Evolutionary conservation across 2,888 invertebrate genomes (phyloP).

Genomic region (Pristionchus entomophagus): DNA sequence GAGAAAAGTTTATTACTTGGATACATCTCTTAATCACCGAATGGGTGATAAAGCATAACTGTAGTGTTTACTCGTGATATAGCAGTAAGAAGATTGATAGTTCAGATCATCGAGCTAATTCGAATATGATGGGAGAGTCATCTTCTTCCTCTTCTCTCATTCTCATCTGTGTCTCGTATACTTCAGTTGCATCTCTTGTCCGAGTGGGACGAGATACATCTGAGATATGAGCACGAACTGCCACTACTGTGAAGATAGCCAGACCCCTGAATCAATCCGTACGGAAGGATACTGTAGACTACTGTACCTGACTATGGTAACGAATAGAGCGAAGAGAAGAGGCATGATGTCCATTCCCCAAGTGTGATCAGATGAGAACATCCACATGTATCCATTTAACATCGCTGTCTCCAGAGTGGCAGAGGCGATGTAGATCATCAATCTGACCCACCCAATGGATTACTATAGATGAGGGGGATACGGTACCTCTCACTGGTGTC

Average conservation of each 20-base stretch:
- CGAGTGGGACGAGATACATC: slow-evolving; percentile 55
- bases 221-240: slow-evolving; percentile 55
- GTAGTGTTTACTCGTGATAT: slow-evolving; percentile 34
- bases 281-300: neutral
- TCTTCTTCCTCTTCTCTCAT: slow-evolving; percentile 58
- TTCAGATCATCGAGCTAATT: slow-evolving; percentile 51
- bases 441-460: slow-evolving; percentile 52
- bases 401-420: slow-evolving; percentile 65
- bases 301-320: slow-evolving; percentile 51
- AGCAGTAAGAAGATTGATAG: neutral
- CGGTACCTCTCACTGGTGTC: slow-evolving; percentile 39
- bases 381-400: slow-evolving; percentile 64
- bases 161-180: slow-evolving; percentile 58
- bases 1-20: neutral
- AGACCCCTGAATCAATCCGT: slow-evolving; percentile 49
- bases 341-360: slow-evolving; percentile 58
- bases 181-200: slow-evolving; percentile 62
- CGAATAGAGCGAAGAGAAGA: slow-evolving; percentile 51
- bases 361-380: slow-evolving; percentile 58
- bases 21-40: neutral
- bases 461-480: neutral
- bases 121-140: slow-evolving; percentile 66
- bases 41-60: slow-evolving; percentile 23
- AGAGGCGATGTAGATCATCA: slow-evolving; percentile 60
- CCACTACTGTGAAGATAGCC: slow-evolving; percentile 57